Evolutionary conservation across 30 jellyfish, hydroid and myxozoan genomes (phyloP), one percentile per base, ranked within the genome.

Genomic region (Hydractinia echinata): DNA sequence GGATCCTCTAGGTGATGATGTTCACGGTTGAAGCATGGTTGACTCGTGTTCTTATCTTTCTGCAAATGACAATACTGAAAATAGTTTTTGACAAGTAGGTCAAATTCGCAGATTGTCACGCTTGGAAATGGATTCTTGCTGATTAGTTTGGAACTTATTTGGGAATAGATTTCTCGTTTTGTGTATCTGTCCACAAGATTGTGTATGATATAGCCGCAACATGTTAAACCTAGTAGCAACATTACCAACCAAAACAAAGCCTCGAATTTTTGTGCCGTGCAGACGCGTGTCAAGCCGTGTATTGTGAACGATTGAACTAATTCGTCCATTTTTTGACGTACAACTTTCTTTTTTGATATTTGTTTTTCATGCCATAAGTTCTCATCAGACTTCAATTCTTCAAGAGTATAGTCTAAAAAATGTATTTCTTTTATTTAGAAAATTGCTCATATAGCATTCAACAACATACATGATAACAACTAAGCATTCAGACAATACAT

Each of bases 51-150:
- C 15, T 20, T 3, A 7, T 58, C 10, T 20, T 30, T 9, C 52
- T 9, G 44, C 8, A n/a, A 54, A 7, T 58, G 61, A 52, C 81
- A 71, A 60, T 71, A 71, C 68, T 55, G 39, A 71, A 71, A 71
- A 52, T n/a, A 71, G 44, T 48, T n/a, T 5, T 71, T 15, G 39
- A 71, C 8, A 8, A 71, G 53, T 52, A 13, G 67, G 1, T 71
- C n/a, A 52, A 19, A 20, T n/a, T 71, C 81, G 81, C 81, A 71
- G 15, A 71, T 7, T 71, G 81, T 71, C 8, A 71, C 81, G 51
- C 81, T 71, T 58, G 81, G 81, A 60, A 71, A 71, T 6, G 61
- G n/a, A n/a, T 71, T 71, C 67, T 71, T 30, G 13, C 51, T 58
- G 55, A 50, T 52, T 19, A 71, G 39, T 58, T 71, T 30, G 8